A percentile compares a stretch with the other conserved stretches of the same genome.
Conservation (phyloP, 2,797 vertebrate species). For the Falco novaeseelandiae region DNA sequence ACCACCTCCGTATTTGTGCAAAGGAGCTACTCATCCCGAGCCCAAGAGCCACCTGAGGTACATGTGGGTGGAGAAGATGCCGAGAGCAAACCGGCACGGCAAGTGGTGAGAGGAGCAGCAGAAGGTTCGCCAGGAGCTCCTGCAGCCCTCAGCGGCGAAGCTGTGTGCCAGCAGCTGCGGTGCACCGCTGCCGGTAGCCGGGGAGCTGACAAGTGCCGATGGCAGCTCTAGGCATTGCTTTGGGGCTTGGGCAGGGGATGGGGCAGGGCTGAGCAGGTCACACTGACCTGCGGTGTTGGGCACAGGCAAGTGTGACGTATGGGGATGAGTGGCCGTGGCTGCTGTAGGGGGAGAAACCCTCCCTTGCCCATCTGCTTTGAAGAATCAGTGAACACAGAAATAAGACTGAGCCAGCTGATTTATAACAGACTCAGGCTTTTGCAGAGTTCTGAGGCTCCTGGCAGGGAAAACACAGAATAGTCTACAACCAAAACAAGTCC, state of each 20-base stretch:
- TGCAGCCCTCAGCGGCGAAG: not conserved
- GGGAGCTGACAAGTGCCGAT: not conserved
- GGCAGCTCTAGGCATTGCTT: not conserved
- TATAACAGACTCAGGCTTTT: not conserved
- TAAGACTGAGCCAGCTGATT: not conserved
- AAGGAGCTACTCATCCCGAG: not conserved
- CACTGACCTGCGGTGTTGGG: not conserved
- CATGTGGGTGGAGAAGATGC: not conserved
- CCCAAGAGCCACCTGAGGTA: not conserved
- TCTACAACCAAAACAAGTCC: not conserved
- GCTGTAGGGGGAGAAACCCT: not conserved
- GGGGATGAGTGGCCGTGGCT: rapidly evolving
- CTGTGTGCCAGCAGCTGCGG: not conserved
- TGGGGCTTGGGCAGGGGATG: not conserved
- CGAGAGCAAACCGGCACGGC: not conserved
- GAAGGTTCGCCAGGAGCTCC: not conserved
- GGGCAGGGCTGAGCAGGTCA: not conserved
- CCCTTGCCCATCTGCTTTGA: not conserved
- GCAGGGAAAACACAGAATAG: not conserved
- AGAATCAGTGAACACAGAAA: not conserved
- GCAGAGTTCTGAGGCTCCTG: not conserved
- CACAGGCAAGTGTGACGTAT: not conserved
- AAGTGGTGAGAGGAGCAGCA: not conserved
- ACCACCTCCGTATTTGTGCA: rapidly evolving
- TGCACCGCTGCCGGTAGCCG: not conserved